Evolutionary conservation across 2,113 vertebrate species (phyloP).

Genomic region (Haplochromis vanheusdeni): DNA sequence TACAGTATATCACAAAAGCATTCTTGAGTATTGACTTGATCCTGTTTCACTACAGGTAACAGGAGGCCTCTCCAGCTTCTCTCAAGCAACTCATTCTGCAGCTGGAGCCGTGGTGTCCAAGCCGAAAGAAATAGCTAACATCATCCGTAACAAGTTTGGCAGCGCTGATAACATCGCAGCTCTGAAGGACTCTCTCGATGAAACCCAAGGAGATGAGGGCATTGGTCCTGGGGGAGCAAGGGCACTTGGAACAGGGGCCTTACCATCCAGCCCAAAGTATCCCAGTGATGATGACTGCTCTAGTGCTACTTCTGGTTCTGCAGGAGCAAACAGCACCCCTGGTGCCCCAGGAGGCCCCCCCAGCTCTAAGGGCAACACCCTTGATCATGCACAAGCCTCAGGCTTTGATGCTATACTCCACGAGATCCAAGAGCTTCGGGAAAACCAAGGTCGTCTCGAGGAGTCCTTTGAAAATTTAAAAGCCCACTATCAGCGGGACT

Average conservation of each 20-base stretch:
- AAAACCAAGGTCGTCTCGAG: conserved; percentile 85
- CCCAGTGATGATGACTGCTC: conserved; percentile 98
- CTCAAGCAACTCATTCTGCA: conserved; percentile 94
- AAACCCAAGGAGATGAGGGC: conserved; percentile 82
- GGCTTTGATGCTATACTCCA: conserved; percentile 86
- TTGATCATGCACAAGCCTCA: conserved; percentile 81
- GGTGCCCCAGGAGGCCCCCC: conserved; percentile 84
- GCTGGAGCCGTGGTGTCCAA: conserved; percentile 93
- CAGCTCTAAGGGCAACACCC: conserved; percentile 87
- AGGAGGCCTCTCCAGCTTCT: conserved; percentile 90
- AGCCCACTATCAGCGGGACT: conserved; percentile 90
- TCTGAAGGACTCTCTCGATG: conserved; percentile 88
- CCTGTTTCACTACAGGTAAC: conserved; percentile 76
- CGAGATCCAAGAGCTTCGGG: conserved; percentile 91
- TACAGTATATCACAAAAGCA: not conserved
- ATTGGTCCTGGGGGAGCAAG: conserved; percentile 61
- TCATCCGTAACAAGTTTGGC: conserved; percentile 91
- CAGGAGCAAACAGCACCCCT: conserved; percentile 88
- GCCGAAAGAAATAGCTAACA: conserved; percentile 88
- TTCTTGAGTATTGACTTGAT: not conserved
- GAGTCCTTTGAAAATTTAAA: conserved; percentile 91
- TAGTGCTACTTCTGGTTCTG: conserved; percentile 91
- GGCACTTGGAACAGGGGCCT: conserved; percentile 77
- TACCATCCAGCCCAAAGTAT: conserved; percentile 91
- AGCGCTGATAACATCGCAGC: conserved; percentile 93